A percentile compares a stretch with the other conserved stretches of the same genome.
Conservation (phyloP, 1,140 invertebrate species). For the Lasaia peninsularis region DNA sequence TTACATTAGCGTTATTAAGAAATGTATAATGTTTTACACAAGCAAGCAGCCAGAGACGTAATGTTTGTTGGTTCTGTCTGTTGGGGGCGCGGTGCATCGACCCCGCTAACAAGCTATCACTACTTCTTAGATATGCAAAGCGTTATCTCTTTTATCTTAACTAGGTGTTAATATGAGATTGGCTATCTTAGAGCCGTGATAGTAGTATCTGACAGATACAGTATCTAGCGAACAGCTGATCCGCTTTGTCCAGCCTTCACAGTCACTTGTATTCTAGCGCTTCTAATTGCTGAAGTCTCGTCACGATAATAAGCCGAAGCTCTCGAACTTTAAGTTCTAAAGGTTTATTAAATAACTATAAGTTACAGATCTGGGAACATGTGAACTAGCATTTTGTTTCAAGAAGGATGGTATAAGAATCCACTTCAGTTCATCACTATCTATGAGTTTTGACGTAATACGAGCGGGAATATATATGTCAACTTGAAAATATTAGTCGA, state of each 20-base stretch:
- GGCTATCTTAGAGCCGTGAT: constrained; percentile 69
- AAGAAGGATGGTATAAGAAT: no score
- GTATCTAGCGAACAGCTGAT: constrained; percentile 41
- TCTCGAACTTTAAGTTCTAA: neutral
- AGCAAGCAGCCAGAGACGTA: neutral
- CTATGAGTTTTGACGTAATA: no score
- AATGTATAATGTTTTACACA: neutral
- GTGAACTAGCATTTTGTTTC: no score
- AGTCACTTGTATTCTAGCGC: constrained; percentile 1
- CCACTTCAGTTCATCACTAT: no score
- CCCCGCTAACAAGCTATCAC: constrained; percentile 41
- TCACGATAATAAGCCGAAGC: neutral
- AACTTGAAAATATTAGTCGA: no score
- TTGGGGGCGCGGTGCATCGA: constrained; percentile 35
- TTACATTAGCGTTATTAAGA: neutral
- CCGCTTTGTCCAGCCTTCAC: neutral
- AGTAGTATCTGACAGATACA: constrained; percentile 66
- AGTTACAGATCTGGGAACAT: no score
- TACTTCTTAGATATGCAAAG: constrained; percentile 63
- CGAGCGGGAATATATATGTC: no score
- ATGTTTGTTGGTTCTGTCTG: neutral
- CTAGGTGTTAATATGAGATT: constrained; percentile 66
- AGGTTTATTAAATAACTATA: no score
- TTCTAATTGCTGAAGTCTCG: constrained; percentile 4
- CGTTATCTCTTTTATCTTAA: constrained; percentile 75